Base-by-base conservation (phyloP, 2,888 invertebrate genomes). In the Archips xylosteana region DNA sequence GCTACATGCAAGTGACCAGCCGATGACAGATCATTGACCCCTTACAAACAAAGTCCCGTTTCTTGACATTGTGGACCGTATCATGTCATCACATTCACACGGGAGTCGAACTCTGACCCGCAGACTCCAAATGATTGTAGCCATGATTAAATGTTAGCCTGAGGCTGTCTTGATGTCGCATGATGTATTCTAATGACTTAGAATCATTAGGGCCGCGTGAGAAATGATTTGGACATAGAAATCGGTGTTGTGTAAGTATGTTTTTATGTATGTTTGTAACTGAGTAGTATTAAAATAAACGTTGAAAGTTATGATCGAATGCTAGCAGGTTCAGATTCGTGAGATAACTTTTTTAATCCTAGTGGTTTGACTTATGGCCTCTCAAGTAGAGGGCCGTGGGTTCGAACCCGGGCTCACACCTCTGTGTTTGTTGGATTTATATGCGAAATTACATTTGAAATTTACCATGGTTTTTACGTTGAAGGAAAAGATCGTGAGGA, bases 151-250 rank as follows among this genome's bases (percentile, higher is more conserved):
- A 70, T 45, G 73, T 65, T 60, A 65, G 59, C 74, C 69, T n/a
- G 51, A 51, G 65, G 74, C 74, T 49, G 57, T 15, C 64, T 68
- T 57, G 74, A 54, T 74, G 74, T 74, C 74, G 70, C 74, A 70
- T 70, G 74, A 60, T 69, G 51, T 70, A 65, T 39, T 57, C 64
- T 74, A 70, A 74, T 70, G 69, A 69, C 69, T 62, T 9, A 12
- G 45, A 59, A 69, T 61, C 70, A 69, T 69, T 73, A 73, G 39
- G 34, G 54, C 47, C 66, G 23, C 65, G 65, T 74, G 74, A 74
- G 74, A 65, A 73, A 73, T 73, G 74, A 65, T 74, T 47, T 36
- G 64, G 63, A 69, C 61, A 63, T 72, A 66, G 67, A 57, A 73
- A 63, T 72, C 57, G n/a, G 32, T 32, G 57, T 74, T 74, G 60